Percentiles rank a stretch among this genome's conserved stretches.
Conservation (phyloP, 2,888 invertebrate species). For the Stenchaetothrips biformis region DNA sequence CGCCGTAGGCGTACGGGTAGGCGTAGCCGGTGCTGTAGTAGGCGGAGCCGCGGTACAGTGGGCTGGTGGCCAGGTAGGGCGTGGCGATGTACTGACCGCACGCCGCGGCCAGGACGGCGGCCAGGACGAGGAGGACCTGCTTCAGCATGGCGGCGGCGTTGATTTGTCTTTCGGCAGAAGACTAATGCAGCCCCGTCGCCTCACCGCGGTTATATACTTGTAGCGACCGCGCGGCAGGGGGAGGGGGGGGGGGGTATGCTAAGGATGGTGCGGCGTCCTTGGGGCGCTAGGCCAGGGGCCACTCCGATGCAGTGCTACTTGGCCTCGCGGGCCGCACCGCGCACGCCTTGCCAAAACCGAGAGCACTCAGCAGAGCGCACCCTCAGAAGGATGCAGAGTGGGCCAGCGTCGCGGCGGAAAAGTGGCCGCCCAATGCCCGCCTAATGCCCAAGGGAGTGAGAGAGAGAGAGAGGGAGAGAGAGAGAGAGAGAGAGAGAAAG, state of each 20-base stretch:
- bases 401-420: too few relatives aligned
- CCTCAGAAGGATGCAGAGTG: too few relatives aligned
- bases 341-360: too few relatives aligned
- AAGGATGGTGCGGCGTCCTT: not conserved
- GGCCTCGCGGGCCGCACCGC: too few relatives aligned
- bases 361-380: too few relatives aligned
- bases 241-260: not conserved
- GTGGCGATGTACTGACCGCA: constrained; percentile 6
- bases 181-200: not conserved
- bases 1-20: constrained; percentile 10
- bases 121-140: not conserved
- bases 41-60: constrained; percentile 1
- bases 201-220: not conserved
- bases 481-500: too few relatives aligned
- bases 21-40: constrained; percentile 14
- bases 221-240: not conserved
- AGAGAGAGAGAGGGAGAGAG: too few relatives aligned
- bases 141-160: not conserved
- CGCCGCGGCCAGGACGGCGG: constrained; percentile 3
- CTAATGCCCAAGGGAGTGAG: too few relatives aligned
- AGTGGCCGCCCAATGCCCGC: too few relatives aligned
- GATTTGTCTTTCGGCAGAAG: constrained; percentile 5
- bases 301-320: not conserved
- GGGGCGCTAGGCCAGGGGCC: not conserved
- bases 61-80: not conserved